Evolutionary conservation across 2,113 vertebrate genomes (phyloP).

Genomic region (Buteo buteo): DNA sequence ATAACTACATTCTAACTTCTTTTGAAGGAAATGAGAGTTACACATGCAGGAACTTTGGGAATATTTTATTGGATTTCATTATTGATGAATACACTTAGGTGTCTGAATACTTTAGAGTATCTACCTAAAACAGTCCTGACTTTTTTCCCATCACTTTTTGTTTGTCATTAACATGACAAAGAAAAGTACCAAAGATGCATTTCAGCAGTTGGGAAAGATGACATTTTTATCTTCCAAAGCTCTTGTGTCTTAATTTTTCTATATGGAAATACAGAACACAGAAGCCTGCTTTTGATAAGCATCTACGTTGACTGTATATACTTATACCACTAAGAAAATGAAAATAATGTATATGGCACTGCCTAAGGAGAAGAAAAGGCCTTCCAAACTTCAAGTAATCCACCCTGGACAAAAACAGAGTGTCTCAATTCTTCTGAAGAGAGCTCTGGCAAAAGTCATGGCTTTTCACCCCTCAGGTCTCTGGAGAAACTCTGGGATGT

Average conservation of each 20-base stretch:
- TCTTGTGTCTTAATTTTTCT: background rate
- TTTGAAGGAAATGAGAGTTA: background rate
- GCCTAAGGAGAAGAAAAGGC: background rate
- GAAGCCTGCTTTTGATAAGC: background rate
- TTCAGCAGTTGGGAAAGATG: background rate
- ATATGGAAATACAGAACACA: background rate
- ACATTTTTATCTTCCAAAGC: background rate
- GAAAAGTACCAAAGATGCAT: background rate
- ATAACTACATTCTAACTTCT: background rate
- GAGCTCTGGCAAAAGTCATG: background rate
- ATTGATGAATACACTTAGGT: background rate
- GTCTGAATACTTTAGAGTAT: background rate
- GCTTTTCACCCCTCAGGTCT: conserved; percentile 6
- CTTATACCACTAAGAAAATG: background rate
- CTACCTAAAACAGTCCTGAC: background rate
- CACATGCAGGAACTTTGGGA: background rate
- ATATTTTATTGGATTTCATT: background rate
- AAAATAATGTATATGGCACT: background rate
- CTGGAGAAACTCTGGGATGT: conserved; percentile 17
- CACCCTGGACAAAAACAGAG: background rate
- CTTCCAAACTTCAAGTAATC: background rate
- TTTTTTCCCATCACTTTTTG: background rate
- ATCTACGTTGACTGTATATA: background rate
- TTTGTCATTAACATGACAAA: background rate
- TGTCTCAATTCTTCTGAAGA: background rate